These are phyloP conservation scores for Noctilio leporinus DNA, from an alignment of 2,113 vertebrate genomes.

Conservation along the genomic window DNA sequence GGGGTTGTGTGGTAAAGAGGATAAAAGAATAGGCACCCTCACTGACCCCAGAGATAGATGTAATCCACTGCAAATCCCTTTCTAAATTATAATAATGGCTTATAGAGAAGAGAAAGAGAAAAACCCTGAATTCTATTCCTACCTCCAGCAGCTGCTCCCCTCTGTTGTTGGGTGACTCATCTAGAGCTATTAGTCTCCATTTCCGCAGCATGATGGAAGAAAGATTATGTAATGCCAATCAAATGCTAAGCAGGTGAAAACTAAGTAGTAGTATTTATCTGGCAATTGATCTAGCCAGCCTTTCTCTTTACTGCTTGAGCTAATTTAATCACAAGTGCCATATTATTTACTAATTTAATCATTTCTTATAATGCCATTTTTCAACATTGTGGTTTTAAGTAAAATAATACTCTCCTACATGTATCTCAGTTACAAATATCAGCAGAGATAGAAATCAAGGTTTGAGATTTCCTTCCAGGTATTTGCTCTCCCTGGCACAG, in stretches of 20 bases:
- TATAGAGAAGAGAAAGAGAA: neutral
- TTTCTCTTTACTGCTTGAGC: neutral
- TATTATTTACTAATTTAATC: neutral
- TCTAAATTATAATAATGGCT: neutral
- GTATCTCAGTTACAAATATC: neutral
- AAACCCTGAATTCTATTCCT: neutral
- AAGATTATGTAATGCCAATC: neutral
- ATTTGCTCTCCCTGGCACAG: neutral
- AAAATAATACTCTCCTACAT: neutral
- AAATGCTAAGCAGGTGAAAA: neutral
- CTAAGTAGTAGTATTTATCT: neutral
- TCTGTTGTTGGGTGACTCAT: neutral
- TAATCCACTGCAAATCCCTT: neutral
- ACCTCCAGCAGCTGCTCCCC: neutral
- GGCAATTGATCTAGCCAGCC: neutral
- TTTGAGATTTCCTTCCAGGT: neutral
- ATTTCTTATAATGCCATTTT: neutral
- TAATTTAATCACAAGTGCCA: neutral
- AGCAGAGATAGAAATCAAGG: neutral
- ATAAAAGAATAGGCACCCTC: neutral
- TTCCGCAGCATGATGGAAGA: neutral
- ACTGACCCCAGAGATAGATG: neutral
- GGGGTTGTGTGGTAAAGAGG: neutral
- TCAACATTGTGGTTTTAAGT: neutral
- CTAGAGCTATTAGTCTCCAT: neutral